A percentile compares a stretch with the other conserved stretches of the same genome.
Conservation (phyloP, 2,113 vertebrate genomes). For the Fregata magnificens region DNA sequence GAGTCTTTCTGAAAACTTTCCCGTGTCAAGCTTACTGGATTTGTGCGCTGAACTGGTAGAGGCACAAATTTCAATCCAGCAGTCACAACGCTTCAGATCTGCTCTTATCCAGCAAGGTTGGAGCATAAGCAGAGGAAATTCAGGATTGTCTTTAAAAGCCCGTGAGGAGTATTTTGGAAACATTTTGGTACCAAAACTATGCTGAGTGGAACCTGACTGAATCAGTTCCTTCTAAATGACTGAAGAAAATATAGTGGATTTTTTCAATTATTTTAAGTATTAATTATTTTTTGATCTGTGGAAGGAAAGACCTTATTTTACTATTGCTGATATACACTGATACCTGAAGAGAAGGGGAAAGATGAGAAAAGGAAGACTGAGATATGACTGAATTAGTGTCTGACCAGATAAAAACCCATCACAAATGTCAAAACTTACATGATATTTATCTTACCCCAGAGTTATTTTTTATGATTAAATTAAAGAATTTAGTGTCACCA, state of each 20-base stretch:
- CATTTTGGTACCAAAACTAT: neutral
- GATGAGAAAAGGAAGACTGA: neutral
- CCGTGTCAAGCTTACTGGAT: neutral
- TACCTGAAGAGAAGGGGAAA: neutral
- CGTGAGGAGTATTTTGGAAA: neutral
- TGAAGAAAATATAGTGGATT: neutral
- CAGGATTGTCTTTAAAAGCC: neutral
- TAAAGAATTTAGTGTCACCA: neutral
- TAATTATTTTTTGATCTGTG: neutral
- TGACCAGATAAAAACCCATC: neutral
- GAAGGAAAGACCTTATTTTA: neutral
- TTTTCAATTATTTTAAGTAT: neutral
- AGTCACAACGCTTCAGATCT: fast-evolving
- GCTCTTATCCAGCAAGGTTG: neutral
- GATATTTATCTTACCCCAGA: neutral
- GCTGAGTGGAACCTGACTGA: neutral
- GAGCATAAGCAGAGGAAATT: neutral
- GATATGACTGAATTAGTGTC: neutral
- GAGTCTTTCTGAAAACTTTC: neutral
- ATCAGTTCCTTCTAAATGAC: neutral
- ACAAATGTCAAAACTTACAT: neutral
- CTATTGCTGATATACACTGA: neutral
- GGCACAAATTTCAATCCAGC: neutral
- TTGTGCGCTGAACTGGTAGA: neutral
- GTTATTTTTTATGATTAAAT: neutral